These are phyloP conservation scores for Ptycholaimellus sp. DNA, from an alignment of 2,888 invertebrate genomes.

Conservation along the genomic window DNA sequence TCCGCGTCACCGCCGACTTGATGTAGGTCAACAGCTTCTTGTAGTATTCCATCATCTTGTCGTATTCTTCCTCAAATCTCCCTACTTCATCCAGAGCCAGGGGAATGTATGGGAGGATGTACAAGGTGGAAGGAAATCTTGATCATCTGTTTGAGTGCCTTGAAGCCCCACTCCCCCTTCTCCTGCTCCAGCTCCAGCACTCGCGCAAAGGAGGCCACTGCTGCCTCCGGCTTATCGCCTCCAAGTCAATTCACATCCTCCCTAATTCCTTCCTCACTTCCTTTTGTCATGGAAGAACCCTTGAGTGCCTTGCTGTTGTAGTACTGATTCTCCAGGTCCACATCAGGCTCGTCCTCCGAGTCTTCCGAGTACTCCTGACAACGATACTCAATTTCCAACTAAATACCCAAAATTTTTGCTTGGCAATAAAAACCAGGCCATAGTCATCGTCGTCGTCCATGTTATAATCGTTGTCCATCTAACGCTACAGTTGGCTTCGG, in stretches of 20 bases:
- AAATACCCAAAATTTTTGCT: neutral
- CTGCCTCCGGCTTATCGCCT: neutral
- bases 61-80: constrained; percentile 49
- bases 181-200: constrained; percentile 89
- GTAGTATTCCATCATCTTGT: constrained; percentile 82
- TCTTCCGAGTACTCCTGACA: constrained; percentile 79
- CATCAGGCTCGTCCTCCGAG: constrained; percentile 94
- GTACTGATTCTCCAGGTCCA: constrained; percentile 96
- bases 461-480: constrained; percentile 3
- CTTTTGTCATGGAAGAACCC: constrained; percentile 55
- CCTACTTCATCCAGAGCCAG: neutral
- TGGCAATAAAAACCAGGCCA: constrained; percentile 12
- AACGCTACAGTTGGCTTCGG: too few relatives aligned
- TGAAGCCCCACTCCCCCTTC: constrained; percentile 99
- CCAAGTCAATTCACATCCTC: too few relatives aligned
- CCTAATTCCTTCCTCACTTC: too few relatives aligned
- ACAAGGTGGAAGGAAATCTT: constrained; percentile 95
- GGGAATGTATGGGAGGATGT: constrained; percentile 21
- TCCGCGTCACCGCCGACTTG: constrained; percentile 92
- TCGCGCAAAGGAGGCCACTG: constrained; percentile 26
- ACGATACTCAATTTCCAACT: neutral
- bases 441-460: constrained; percentile 23
- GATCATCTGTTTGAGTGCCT: constrained; percentile 97
- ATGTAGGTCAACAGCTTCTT: constrained; percentile 89
- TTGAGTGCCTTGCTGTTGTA: constrained; percentile 95